Evolutionary conservation across 2,888 invertebrate genomes (phyloP), one percentile per base, ranked within the genome.

Genomic region (Plebejus anna): DNA sequence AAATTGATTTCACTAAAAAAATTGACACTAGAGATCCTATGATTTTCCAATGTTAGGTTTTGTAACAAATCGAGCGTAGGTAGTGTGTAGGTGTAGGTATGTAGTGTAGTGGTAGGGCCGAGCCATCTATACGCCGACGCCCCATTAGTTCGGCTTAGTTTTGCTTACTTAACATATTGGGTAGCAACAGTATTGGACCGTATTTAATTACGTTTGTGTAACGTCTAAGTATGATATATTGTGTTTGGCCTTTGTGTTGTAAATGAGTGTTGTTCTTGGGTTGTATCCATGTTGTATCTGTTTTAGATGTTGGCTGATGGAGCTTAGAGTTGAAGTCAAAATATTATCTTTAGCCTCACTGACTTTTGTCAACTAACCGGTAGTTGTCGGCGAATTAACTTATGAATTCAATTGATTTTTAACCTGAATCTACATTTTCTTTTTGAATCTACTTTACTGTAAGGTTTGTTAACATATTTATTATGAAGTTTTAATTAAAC

Each of bases 121-220:
- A 59, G 71, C 76, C 76, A 72, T 76, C 42, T 57, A 76, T 76
- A 76, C 71, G 71, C 76, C 57, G 76, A 59, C 59, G 59, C 71
- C 36, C 76, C 76, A 76, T 72, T 76, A 76, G 76, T 76, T 71
- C 70, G 76, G 76, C 71, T 76, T 76, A 76, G 76, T 76, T 76
- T 76, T 76, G 76, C 59, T 76, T 76, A 76, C 71, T 76, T 76
- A 76, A 76, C 71, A 76, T 76, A 72, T 71, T 71, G 76, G 76
- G 73, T 73, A 55, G 51, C 6, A 72, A 72, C 72, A 73, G 32
- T 73, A 22, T 51, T 28, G 73, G 47, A 47, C 51, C 51, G 47
- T 73, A 73, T 73, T 73, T 73, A 73, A 73, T 73, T 73, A 73
- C 51, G 73, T 73, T 73, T 73, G 73, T 51, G 32, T 51, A 73